Conservation (phyloP, 2,888 invertebrate species). For the Monopis laevigella region DNA sequence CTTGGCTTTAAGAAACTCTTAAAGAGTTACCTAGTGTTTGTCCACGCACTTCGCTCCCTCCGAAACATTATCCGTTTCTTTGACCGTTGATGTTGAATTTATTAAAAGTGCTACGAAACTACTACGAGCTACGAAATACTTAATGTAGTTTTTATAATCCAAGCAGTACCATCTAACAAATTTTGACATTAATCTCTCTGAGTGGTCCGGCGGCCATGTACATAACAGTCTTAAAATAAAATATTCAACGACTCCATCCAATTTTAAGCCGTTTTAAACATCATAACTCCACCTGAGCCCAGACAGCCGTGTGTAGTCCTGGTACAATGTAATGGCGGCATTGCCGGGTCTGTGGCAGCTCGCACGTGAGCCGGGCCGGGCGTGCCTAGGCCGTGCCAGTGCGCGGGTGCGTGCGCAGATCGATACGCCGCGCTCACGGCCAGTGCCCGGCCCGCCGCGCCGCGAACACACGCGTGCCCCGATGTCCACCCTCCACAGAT, state of each 20-base stretch:
- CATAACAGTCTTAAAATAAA: too few species aligned
- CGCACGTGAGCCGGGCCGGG: slow-evolving; percentile 57
- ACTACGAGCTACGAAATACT: slow-evolving; percentile 5
- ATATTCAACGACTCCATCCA: too few species aligned
- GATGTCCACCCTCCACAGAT: slow-evolving; percentile 11
- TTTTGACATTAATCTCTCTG: too few species aligned
- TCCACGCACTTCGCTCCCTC: slow-evolving; percentile 4
- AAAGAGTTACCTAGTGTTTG: slow-evolving; percentile 5
- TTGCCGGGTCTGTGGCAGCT: slow-evolving; percentile 9
- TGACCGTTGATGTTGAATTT: too few species aligned
- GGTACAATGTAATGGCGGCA: too few species aligned
- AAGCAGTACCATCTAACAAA: too few species aligned
- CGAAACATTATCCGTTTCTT: too few species aligned
- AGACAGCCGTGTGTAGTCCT: too few species aligned
- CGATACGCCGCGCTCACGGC: slow-evolving; percentile 37
- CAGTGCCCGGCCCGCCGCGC: slow-evolving; percentile 56
- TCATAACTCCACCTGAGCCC: too few species aligned
- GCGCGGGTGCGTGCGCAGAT: slow-evolving; percentile 56
- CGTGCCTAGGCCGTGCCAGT: slow-evolving; percentile 55
- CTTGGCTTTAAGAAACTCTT: slow-evolving; percentile 1
- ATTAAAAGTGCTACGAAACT: background rate
- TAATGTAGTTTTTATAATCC: too few species aligned
- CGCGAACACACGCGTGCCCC: slow-evolving; percentile 35
- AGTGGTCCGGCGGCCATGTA: too few species aligned
- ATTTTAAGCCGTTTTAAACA: too few species aligned